Base-by-base conservation (phyloP, 2,888 invertebrate genomes). In the Unio delphinus region DNA sequence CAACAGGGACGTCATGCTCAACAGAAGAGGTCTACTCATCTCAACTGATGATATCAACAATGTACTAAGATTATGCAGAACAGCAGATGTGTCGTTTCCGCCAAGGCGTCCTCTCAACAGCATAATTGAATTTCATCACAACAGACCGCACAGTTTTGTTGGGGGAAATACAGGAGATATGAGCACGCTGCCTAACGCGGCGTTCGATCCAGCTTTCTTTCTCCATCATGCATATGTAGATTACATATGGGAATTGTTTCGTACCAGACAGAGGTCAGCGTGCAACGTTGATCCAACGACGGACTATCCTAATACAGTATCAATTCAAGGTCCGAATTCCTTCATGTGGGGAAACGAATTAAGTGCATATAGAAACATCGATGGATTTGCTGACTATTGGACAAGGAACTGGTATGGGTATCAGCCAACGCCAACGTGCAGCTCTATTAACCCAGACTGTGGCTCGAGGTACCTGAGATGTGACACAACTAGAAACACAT, bases 191-290 rank as follows among this genome's bases (percentile, higher is more conserved):
- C 11, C 2, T 2, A 45, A 45, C 45, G 77, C 83, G 1, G 68
- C 81, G 4, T 75, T 66, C 67, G 83, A 83, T 61, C 80, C 81
- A 0, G 62, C 78, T 26, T 83, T 82, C 70, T 83, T 78, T 71
- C 62, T 83, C 54, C 77, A 80, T 62, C 81, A 82, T 61, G 72
- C 77, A 4, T 82, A 72, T 61, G 77, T 81, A 17, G 83, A 83
- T 68, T 79, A 79, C 69, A 61, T 80, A 20, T 82, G 81, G 81
- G 78, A 80, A 57, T 64, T 75, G 58, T 83, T 80, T 65, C 65
- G 80, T 28, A 56, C 70, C 55, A 65, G 62, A 3, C 73, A 73
- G 55, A 26, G 28, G 23, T 34, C 18, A 17, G 26, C 26, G 6
- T 74, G 74, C 54, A 66, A 67, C 28, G 45, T 66, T 6, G 63